phyloP scores from a whole-genome alignment of 2,888 invertebrate genomes.

The Temnothorax ravouxi region DNA sequence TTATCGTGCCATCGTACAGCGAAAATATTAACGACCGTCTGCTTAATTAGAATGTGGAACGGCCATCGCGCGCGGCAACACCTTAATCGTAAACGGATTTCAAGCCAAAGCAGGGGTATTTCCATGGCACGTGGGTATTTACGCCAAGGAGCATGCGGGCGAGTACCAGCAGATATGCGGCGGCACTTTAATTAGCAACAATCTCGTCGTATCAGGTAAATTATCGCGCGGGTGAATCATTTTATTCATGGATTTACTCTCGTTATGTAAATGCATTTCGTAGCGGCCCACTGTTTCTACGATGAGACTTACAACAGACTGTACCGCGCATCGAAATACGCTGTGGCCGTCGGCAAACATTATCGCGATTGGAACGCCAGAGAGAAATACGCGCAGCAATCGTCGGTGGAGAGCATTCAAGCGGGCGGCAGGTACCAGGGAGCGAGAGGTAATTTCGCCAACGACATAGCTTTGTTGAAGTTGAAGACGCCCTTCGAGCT shows the following conservation, averaged over 20 bases:
- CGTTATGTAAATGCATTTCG: background rate
- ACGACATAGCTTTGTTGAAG: constrained; percentile 75
- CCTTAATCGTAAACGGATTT: constrained; percentile 74
- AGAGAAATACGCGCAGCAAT: constrained; percentile 72
- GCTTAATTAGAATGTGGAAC: constrained; percentile 74
- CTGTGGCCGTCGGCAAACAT: constrained; percentile 77
- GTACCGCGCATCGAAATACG: constrained; percentile 63
- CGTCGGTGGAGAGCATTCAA: constrained; percentile 64
- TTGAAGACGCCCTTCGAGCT: constrained; percentile 70
- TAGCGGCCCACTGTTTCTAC: constrained; percentile 79
- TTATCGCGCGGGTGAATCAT: constrained; percentile 15
- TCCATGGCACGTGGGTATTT: constrained; percentile 79
- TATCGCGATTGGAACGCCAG: constrained; percentile 73
- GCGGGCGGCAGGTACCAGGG: constrained; percentile 72
- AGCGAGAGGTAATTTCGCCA: constrained; percentile 72
- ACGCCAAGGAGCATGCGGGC: constrained; percentile 44
- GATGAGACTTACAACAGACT: constrained; percentile 66
- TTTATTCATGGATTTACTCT: constrained; percentile 14
- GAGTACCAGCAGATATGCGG: constrained; percentile 75
- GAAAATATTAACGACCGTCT: constrained; percentile 27
- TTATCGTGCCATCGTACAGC: background rate
- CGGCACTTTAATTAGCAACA: constrained; percentile 75
- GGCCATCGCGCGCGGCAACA: constrained; percentile 72
- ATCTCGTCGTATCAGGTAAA: constrained; percentile 75
- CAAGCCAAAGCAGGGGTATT: constrained; percentile 74